Percentiles rank a stretch among this genome's conserved stretches.
Conservation (phyloP, 2,797 vertebrate genomes). For the Catamblyrhynchus diadema region DNA sequence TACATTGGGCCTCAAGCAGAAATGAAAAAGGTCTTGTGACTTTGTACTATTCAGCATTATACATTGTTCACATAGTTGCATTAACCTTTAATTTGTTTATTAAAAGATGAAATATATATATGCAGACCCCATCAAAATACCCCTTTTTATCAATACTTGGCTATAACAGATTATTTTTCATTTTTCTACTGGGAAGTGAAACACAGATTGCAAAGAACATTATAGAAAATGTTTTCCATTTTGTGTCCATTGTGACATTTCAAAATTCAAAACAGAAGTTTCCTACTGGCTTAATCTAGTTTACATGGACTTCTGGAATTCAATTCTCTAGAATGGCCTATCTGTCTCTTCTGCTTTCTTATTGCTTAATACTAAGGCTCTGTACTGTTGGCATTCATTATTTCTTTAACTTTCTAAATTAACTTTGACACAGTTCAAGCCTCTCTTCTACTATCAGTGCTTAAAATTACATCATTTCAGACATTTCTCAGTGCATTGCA, state of each 20-base stretch:
- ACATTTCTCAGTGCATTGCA: not conserved
- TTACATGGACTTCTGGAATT: not conserved
- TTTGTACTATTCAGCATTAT: not conserved
- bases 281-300: not conserved
- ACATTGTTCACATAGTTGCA: not conserved
- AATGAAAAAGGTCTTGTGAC: not conserved
- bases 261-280: not conserved
- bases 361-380: not conserved
- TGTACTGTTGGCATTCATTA: not conserved
- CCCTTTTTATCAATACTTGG: not conserved
- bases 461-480: not conserved
- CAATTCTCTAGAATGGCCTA: not conserved
- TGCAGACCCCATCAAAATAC: not conserved
- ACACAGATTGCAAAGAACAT: not conserved
- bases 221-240: not conserved
- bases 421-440: not conserved
- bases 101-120: not conserved
- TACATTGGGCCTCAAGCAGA: not conserved
- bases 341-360: not conserved
- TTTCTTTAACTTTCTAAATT: not conserved
- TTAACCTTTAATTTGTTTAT: not conserved
- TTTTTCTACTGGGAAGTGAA: not conserved
- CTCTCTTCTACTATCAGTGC: not conserved
- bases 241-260: not conserved
- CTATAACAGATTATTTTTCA: not conserved